A percentile compares a stretch with the other conserved stretches of the same genome.
Conservation (phyloP, 2,113 vertebrate genomes). For the Chaetops frenatus region DNA sequence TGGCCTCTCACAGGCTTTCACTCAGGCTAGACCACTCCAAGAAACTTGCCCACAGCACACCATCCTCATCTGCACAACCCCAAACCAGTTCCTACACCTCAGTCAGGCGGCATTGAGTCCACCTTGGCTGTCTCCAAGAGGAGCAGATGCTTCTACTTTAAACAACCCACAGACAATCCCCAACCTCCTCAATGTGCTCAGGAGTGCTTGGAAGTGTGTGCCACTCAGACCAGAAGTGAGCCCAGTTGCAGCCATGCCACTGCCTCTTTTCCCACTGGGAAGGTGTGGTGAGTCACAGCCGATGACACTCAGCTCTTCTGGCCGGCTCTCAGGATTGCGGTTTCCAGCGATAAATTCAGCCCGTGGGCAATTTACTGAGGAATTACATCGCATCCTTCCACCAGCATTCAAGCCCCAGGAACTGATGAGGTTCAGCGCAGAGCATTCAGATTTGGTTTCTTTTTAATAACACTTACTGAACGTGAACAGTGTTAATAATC, state of each 20-base stretch:
- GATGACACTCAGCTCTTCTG: background rate
- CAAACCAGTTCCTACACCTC: background rate
- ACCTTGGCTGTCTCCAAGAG: background rate
- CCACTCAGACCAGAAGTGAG: background rate
- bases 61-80: background rate
- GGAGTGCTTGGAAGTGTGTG: background rate
- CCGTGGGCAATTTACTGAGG: background rate
- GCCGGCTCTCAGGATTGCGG: background rate
- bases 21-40: background rate
- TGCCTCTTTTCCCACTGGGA: background rate
- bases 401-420: conserved; percentile 10
- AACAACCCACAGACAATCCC: background rate
- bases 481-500: conserved; percentile 24
- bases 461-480: conserved; percentile 55
- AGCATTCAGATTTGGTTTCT: conserved; percentile 34
- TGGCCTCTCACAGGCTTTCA: background rate
- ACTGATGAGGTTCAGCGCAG: conserved; percentile 34
- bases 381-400: background rate
- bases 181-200: background rate
- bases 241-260: background rate
- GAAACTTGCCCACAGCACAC: background rate
- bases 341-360: conserved; percentile 10
- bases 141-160: background rate
- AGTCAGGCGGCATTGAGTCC: fast-evolving
- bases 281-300: background rate